Evolutionary conservation across 92 coral and sea anemone genomes (phyloP), one percentile per base, ranked within the genome.

Genomic region (Phenganax stokvisi): DNA sequence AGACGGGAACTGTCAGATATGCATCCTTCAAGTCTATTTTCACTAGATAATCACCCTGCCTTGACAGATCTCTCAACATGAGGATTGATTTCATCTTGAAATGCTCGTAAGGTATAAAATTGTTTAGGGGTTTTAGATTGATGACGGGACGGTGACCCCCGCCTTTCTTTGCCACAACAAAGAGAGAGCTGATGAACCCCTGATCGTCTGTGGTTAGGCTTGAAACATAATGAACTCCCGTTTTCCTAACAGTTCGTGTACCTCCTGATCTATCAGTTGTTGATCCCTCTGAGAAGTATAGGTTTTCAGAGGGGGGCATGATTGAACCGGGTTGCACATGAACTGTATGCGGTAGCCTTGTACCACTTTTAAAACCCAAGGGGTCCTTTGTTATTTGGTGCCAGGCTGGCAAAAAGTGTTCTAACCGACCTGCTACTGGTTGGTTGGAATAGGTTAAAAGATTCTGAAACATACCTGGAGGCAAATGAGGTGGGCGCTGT

Each of bases 81-180:
- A 78, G 80, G 6, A 88, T 76, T 51, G 84, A 85, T 81, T 88
- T 86, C 90, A 88, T 85, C 70, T 88, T 88, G 90, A 88, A 85
- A 56, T 88, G 88, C 71, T 88, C 81, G 88, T 88, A 85, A 52
- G 83, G 83, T 54, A 85, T 80, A 55, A 84, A 88, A 16, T 44
- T 27, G 80, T 87, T 87, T 30, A 85, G 85, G 0, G 84, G 87
- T 66, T 87, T 87, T 58, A 83, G 84, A 57, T 83, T 84, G 31
- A 86, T 86, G 6, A 86, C 89, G 20, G 86, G 83, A 27, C 89
- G 70, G 59, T 66, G 89, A n/a, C 86, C 86, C 55, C 82, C 85
- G 51, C 85, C 88, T 74, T 80, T 80, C 62, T 86, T 74, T 77
- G 89, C 77, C 54, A 86, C 83, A 37, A 81, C 81, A 72, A 86